Percentiles rank a stretch among this genome's conserved stretches.
Conservation (phyloP, 2,113 vertebrate species). For the Pristiophorus japonicus region DNA sequence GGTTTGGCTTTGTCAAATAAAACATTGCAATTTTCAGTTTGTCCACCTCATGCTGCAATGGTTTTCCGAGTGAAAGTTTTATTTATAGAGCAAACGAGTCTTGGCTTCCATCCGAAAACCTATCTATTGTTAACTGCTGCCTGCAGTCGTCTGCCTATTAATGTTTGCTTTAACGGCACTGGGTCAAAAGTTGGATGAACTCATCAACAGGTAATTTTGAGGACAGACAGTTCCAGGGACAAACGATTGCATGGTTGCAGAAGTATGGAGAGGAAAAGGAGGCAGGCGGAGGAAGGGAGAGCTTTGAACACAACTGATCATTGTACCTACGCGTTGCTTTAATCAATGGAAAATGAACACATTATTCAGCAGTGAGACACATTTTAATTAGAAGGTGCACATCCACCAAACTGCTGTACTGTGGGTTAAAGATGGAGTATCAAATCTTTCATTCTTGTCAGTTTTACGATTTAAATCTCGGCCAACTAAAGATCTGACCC, state of each 20-base stretch:
- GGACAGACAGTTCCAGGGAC: background rate
- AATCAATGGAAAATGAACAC: conserved; percentile 35
- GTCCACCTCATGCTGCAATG: background rate
- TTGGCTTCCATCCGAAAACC: background rate
- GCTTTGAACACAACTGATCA: conserved; percentile 43
- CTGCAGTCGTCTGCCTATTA: background rate
- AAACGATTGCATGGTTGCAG: background rate
- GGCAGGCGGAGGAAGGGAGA: conserved; percentile 22
- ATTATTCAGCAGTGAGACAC: conserved; percentile 13
- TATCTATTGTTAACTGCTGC: background rate
- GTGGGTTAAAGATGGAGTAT: conserved; percentile 23
- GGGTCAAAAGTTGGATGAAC: background rate
- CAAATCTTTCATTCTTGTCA: conserved; percentile 26
- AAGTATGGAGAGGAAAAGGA: background rate
- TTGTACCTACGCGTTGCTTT: background rate
- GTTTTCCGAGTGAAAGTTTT: background rate
- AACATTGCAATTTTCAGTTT: background rate
- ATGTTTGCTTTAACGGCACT: background rate
- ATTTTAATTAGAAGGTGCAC: conserved; percentile 18
- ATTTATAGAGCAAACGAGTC: background rate
- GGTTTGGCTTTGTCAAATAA: background rate
- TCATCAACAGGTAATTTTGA: conserved; percentile 24
- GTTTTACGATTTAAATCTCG: conserved; percentile 28
- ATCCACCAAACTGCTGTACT: background rate
- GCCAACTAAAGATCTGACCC: conserved; percentile 4